These are phyloP conservation scores for Drosophila ambigua DNA, from an alignment of 1,140 invertebrate species.

Conservation along the genomic window DNA sequence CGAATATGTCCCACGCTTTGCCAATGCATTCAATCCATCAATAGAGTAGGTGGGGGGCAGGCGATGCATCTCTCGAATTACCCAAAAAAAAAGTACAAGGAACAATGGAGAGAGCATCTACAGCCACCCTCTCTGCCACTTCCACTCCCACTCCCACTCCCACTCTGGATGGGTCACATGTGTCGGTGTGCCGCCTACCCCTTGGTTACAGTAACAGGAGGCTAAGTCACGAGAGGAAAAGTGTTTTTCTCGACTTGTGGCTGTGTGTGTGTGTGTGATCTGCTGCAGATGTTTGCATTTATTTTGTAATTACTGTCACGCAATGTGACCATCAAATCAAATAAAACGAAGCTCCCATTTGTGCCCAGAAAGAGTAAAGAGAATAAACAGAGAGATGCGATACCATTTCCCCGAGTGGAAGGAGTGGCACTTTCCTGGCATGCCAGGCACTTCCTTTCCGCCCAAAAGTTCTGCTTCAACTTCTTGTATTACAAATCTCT, in stretches of 20 bases:
- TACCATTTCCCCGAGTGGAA: not conserved
- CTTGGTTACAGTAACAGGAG: not conserved
- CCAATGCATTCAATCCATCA: conserved; percentile 74
- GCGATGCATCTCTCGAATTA: conserved; percentile 67
- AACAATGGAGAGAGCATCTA: not conserved
- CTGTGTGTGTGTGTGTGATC: conserved; percentile 44
- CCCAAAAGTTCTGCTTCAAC: no score
- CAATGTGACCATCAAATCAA: conserved; percentile 80
- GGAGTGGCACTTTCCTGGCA: not conserved
- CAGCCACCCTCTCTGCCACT: conserved; percentile 27
- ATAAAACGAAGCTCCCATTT: conserved; percentile 67
- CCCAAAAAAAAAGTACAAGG: conserved; percentile 45
- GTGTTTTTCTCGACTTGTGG: conserved; percentile 34
- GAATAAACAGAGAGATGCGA: conserved; percentile 10
- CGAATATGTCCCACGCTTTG: conserved; percentile 44
- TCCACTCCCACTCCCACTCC: conserved; percentile 14
- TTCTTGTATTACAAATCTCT: no score
- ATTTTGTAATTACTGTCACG: conserved; percentile 81
- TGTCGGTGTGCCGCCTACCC: conserved; percentile 24
- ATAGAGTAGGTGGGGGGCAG: conserved; percentile 30
- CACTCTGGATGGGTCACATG: conserved; percentile 11
- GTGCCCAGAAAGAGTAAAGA: conserved; percentile 20
- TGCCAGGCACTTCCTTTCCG: no score
- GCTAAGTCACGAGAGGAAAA: conserved; percentile 6
- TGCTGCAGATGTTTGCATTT: conserved; percentile 77